Evolutionary conservation across 2,797 vertebrate species (phyloP), one percentile per base, ranked within the genome.

Genomic region (Ctenochaetus hawaiiensis): DNA sequence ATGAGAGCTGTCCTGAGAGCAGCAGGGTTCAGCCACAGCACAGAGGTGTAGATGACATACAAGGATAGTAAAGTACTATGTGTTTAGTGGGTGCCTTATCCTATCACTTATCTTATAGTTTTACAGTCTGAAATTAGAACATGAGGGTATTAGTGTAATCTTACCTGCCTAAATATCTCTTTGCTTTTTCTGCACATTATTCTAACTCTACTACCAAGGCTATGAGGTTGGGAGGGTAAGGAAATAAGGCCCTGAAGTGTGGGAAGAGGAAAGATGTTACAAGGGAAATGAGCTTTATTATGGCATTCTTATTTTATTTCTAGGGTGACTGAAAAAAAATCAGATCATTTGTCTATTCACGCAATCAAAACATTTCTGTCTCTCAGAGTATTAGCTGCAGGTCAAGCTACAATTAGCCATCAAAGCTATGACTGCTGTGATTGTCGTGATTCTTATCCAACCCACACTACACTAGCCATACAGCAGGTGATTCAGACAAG

Each of bases 1-100:
- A 92, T 70, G 86, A 89, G 79, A 82, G 80, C 82, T 81, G 87
- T 90, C 80, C 88, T 82, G 77, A 81, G 87, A 87, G 86, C 67
- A 78, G 77, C 63, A 60, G 77, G 78, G 76, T 87, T 89, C 84
- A 87, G 73, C 81, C 69, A 52, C 74, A 71, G 74, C 68, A 80
- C 74, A 70, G 72, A 87, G 75, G 89, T 91, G 83, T 87, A 82
- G 77, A 86, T 84, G 80, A 88, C 85, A 83, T 73, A 63, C 70
- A 34, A 39, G 52, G 79, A 51, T 66, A 60, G 71, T 81, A 53
- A 81, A 64, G 72, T 73, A 78, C 60, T 39, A 70, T 62, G 49
- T 68, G 63, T 56, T 59, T 49, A 56, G 57, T 43, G 51, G 48
- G n/a, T 52, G 62, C 63, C 20, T 75, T 73, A 76, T 80, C 72